Evolutionary conservation across 2,113 vertebrate species (phyloP), one percentile per base, ranked within the genome.

Genomic region (Girardinichthys multiradiatus): DNA sequence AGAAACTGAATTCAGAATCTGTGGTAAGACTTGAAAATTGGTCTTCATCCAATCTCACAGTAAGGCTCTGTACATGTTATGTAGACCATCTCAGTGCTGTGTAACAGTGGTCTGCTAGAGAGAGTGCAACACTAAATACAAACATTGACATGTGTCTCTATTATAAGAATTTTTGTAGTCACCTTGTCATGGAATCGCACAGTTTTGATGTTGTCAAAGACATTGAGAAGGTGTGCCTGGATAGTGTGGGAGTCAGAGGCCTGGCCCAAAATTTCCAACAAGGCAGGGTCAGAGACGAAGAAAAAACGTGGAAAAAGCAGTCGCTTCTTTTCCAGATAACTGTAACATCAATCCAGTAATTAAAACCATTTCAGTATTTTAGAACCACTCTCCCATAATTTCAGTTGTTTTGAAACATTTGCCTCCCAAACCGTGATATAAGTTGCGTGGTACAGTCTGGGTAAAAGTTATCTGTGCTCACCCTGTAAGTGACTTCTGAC

Each of bases 401-500:
- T 28, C 24, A 10, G n/a, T 17, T 57, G 0, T 0, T 61, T 68
- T 76, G 8, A 13, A 62, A 37, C 54, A 37, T 21, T 60, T 24
- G 45, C n/a, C 0, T 17, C 2, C 17, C 15, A 28, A 28, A 60
- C 35, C 11, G 19, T 13, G 2, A 9, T 31, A 29, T n/a, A 0
- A 3, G 24, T 26, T 14, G n/a, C n/a, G n/a, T 59, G 15, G 35
- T 35, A 35, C 33, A 35, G 24, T 45, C 17, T 19, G 28, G 62
- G 60, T 29, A 7, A 2, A 15, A 29, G 12, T 60, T 31, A 10
- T 60, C 45, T 11, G n/a, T 30, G 63, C 94, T 93, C 88, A 99
- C 98, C 98, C 97, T 29, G 97, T 97, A 37, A 99, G 96, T 0
- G 98, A 99, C 83, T 99, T 99, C 92, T 99, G 98, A 74, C 98